These are phyloP conservation scores for Hozukius guyotensis DNA, from an alignment of 2,797 vertebrate species.

Conservation along the genomic window DNA sequence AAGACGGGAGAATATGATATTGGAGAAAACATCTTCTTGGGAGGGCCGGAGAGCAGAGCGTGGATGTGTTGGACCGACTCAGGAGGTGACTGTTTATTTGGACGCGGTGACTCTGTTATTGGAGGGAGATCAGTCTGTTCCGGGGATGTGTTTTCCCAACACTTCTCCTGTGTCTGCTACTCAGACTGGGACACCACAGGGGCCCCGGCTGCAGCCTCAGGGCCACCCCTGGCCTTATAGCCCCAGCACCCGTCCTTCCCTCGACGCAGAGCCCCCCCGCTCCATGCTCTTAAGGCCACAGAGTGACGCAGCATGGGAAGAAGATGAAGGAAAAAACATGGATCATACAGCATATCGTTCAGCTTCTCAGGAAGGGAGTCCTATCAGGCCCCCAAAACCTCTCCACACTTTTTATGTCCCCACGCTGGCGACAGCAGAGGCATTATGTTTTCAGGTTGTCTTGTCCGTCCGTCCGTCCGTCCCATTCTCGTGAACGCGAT, in stretches of 20 bases:
- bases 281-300: neutral
- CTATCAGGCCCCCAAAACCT: neutral
- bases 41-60: neutral
- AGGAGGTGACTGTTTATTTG: constrained; percentile 62
- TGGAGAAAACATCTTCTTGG: constrained; percentile 20
- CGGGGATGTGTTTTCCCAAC: constrained; percentile 49
- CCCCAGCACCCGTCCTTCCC: neutral
- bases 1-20: constrained; percentile 19
- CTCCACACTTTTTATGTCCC: neutral
- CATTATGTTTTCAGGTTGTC: neutral
- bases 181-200: constrained; percentile 40
- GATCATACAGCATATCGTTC: constrained; percentile 27
- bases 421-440: neutral
- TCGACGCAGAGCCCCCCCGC: neutral
- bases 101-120: constrained; percentile 54
- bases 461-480: neutral
- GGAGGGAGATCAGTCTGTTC: constrained; percentile 33
- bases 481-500: neutral
- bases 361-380: constrained; percentile 17
- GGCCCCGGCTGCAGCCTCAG: constrained; percentile 20
- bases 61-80: neutral
- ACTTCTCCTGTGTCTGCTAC: constrained; percentile 52
- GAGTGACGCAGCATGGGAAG: constrained; percentile 7
- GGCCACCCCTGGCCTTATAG: neutral
- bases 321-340: constrained; percentile 3